Percentiles rank a stretch among this genome's conserved stretches.
These are phyloP conservation scores for Zaprionus nigranus DNA, from an alignment of 1,140 invertebrate genomes.

Conservation along the genomic window DNA sequence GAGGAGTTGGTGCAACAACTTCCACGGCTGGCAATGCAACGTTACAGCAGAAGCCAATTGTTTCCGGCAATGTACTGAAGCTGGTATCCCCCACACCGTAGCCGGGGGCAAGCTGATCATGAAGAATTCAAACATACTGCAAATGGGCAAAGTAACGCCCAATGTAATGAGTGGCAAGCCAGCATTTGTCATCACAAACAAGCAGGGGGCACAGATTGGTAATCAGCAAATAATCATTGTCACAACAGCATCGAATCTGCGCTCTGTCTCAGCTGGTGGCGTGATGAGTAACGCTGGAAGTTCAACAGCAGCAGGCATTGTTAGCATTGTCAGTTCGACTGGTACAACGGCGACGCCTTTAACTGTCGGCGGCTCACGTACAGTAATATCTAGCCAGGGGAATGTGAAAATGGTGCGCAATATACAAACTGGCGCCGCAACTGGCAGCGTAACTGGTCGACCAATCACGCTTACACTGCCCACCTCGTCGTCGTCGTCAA, in stretches of 20 bases:
- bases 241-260: conserved; percentile 87
- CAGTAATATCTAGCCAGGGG: conserved; percentile 82
- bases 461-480: conserved; percentile 90
- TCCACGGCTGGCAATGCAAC: conserved; percentile 78
- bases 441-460: conserved; percentile 84
- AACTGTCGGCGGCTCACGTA: conserved; percentile 78
- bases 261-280: conserved; percentile 83
- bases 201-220: conserved; percentile 85
- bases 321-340: conserved; percentile 74
- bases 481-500: conserved; percentile 61
- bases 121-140: conserved; percentile 89
- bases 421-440: conserved; percentile 72
- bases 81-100: conserved; percentile 74
- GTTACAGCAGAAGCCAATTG: conserved; percentile 60
- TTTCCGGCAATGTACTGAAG: conserved; percentile 79
- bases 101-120: conserved; percentile 87
- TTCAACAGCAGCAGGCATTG: conserved; percentile 80
- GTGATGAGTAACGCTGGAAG: conserved; percentile 87
- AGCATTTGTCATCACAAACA: conserved; percentile 83
- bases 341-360: conserved; percentile 56
- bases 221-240: conserved; percentile 90
- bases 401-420: conserved; percentile 89
- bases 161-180: conserved; percentile 78
- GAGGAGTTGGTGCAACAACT: conserved; percentile 5
- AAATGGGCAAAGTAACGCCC: conserved; percentile 86